Base-by-base conservation (phyloP, 2,888 invertebrate genomes). In the Endotricha flammealis region DNA sequence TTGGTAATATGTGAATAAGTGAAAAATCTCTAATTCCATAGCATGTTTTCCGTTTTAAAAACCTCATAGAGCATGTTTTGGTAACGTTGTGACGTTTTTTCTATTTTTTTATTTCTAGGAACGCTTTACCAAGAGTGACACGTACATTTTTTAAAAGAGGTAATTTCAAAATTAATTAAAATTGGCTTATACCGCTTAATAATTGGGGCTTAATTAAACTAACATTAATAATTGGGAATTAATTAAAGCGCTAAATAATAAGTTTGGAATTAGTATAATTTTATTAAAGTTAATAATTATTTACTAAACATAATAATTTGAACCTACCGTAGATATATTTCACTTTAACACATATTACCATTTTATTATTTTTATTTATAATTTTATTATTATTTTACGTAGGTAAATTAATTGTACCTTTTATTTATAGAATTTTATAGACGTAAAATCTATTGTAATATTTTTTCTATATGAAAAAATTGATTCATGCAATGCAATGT, bases 91-190 rank as follows among this genome's bases (percentile, higher is more conserved):
- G 78, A 85, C 55, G 56, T 57, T 57, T 56, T 56, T 63, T 68
- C 90, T 82, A 83, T 89, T 81, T 89, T 91, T 68, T 51, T 72
- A 74, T 91, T 91, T 91, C 87, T 91, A 91, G 88, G 91, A 89
- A 67, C 90, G 91, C 87, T 89, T 90, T 86, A 87, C 90, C 87
- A 90, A 89, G 91, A 94, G 94, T 90, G 92, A 94, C 91, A 94
- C 94, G 73, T 94, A 94, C 90, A 94, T 94, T 91, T 94, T 88
- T 89, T 94, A 92, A 90, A 86, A 72, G 83, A 81, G 82, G 85
- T 85, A 85, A 85, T 67, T 55, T 64, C 59, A 47, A 53, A 64
- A 68, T 67, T 68, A 53, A 56, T 64, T 61, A 54, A 69, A 50
- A 50, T 55, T 40, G 38, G 59, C 66, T 61, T 41, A 33, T 47